Base-by-base conservation (phyloP, 2,797 vertebrate species). In the Melanotaenia nigrans region DNA sequence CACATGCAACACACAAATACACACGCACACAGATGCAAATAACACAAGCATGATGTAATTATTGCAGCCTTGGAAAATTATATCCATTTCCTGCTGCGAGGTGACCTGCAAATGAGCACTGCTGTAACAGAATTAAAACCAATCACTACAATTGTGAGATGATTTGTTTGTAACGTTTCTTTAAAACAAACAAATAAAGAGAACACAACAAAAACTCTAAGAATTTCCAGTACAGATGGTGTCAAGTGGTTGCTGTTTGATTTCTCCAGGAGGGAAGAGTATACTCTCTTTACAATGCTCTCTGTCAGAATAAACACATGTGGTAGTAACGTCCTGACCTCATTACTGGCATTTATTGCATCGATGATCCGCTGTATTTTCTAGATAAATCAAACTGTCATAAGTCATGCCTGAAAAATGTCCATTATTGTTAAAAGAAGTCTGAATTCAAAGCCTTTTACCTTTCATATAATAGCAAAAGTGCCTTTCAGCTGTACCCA, bases 21-120 rank as follows among this genome's bases (percentile, higher is more conserved):
- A 40, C 22, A n/a, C 53, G 28, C 64, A 64, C 73, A 69, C 73
- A 55, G 67, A 88, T 84, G 82, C 75, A 89, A 87, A 88, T 87
- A 86, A 78, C 81, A 86, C 60, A 70, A 70, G 77, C 81, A 81
- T 91, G 90, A 92, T 91, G 90, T 87, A 91, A 93, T 88, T 85
- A 91, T 90, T 90, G 86, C 86, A 85, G 79, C 65, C 59, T 74
- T 76, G 81, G 78, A 86, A 83, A 85, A 82, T 79, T 79, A 60
- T 68, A 36, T 71, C 79, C 73, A 87, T 86, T 88, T 91, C 90
- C 86, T 90, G 86, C 80, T 47, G 83, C 63, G 83, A 78, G 78
- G 76, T 79, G 75, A 87, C 84, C 90, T 73, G 79, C 76, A 84
- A 87, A 88, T 77, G 61, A 85, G 79, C 13, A 4, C 36, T 33